Percentiles rank a stretch among this genome's conserved stretches.
Conservation (phyloP, 2,113 vertebrate species). For the Solea solea region DNA sequence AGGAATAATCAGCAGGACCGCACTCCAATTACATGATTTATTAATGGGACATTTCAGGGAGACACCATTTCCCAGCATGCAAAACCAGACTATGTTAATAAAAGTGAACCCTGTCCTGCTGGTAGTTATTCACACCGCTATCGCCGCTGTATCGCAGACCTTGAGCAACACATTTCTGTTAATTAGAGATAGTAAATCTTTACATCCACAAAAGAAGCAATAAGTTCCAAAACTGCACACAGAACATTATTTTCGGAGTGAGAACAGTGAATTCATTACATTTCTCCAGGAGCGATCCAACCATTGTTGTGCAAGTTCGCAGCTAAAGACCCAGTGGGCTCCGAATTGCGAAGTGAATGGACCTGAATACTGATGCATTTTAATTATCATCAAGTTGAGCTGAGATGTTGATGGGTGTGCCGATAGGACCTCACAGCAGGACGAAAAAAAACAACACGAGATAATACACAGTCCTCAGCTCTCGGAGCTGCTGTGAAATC, state of each 20-base stretch:
- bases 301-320: conserved; percentile 13
- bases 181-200: background rate
- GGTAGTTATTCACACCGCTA: background rate
- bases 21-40: conserved; percentile 17
- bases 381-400: conserved; percentile 7
- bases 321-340: conserved; percentile 13
- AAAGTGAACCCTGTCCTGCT: background rate
- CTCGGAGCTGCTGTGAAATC: background rate
- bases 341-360: conserved; percentile 1
- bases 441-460: background rate
- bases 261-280: conserved; percentile 4
- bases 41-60: background rate
- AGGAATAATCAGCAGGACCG: background rate
- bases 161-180: background rate
- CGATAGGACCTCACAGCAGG: conserved; percentile 1
- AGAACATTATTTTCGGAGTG: background rate
- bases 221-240: background rate
- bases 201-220: background rate
- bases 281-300: background rate
- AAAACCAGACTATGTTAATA: background rate
- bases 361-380: conserved; percentile 23
- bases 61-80: background rate
- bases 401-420: background rate
- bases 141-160: background rate
- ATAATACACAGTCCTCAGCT: background rate